These are phyloP conservation scores for Lepidurus arcticus DNA, from an alignment of 1,140 invertebrate species.

Conservation along the genomic window DNA sequence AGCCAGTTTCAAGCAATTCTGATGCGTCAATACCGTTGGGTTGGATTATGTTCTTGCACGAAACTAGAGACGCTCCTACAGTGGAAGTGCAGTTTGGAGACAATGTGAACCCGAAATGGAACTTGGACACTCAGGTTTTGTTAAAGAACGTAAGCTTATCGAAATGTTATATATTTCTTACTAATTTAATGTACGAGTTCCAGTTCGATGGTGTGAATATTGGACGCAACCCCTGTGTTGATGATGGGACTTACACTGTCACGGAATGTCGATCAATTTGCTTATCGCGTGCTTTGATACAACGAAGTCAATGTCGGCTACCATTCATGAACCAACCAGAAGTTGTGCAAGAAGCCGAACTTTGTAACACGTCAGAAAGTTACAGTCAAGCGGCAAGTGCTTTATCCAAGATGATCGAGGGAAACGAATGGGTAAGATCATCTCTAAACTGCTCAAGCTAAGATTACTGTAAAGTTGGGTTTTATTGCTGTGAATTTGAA, in stretches of 20 bases:
- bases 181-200: not conserved
- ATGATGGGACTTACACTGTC: conserved; percentile 19
- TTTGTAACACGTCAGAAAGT: conserved; percentile 13
- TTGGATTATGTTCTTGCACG: conserved; percentile 17
- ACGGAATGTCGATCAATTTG: conserved; percentile 22
- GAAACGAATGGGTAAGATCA: not conserved
- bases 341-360: not conserved
- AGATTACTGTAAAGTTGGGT: too few species aligned
- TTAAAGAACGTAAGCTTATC: not conserved
- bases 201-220: conserved; percentile 30
- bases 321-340: conserved; percentile 31
- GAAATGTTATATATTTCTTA: not conserved
- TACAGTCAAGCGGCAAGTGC: not conserved
- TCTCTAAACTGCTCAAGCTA: not conserved
- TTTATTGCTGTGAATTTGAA: too few species aligned
- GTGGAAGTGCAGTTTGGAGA: conserved; percentile 22
- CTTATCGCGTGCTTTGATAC: not conserved
- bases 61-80: not conserved
- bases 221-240: conserved; percentile 24
- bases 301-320: conserved; percentile 7
- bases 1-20: not conserved
- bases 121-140: conserved; percentile 17
- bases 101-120: conserved; percentile 26
- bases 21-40: not conserved
- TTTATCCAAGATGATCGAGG: not conserved